phyloP scores from a whole-genome alignment of 2,797 vertebrate genomes.

The Odontamblyopus rebecca region DNA sequence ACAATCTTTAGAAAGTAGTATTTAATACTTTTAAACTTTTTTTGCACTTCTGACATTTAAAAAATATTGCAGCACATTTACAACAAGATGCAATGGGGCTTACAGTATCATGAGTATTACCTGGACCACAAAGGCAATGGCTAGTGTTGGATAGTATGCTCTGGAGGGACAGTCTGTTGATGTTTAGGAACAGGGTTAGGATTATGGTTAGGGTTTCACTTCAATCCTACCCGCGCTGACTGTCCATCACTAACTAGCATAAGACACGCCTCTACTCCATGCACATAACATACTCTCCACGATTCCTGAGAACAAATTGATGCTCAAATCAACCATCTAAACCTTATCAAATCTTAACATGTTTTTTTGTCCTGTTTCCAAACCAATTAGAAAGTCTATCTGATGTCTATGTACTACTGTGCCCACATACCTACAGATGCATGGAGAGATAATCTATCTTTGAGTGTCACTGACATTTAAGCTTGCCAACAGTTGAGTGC shows the following conservation, averaged over 20 bases:
- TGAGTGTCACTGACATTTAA: not conserved
- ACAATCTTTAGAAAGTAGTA: constrained; percentile 6
- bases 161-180: not conserved
- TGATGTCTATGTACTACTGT: not conserved
- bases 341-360: not conserved
- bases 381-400: not conserved
- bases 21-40: too few species aligned
- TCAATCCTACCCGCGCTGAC: too few species aligned
- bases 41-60: too few species aligned
- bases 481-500: constrained; percentile 8
- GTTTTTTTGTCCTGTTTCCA: not conserved
- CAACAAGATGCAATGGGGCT: not conserved
- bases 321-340: not conserved
- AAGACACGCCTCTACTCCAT: too few species aligned
- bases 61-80: not conserved
- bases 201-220: not conserved
- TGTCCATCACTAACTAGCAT: too few species aligned
- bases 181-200: not conserved
- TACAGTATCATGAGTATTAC: not conserved
- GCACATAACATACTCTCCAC: too few species aligned
- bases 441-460: not conserved
- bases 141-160: not conserved
- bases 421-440: not conserved
- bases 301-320: too few species aligned
- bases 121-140: too few species aligned